phyloP scores from a whole-genome alignment of 1,140 invertebrate genomes.

The Zophobas morio region DNA sequence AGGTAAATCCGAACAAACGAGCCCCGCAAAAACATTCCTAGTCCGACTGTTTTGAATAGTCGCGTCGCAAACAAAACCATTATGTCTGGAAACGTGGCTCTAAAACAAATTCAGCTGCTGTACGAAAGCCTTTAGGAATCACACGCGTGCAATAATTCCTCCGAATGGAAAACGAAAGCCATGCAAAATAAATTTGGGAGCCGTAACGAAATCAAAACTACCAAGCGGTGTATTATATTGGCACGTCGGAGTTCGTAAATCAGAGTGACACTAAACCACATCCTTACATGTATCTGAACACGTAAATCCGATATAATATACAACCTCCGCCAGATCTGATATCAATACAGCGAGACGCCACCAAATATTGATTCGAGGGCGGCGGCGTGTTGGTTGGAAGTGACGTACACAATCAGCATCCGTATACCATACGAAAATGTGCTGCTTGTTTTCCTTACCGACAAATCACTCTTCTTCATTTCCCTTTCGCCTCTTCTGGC shows the following conservation, averaged over 20 bases:
- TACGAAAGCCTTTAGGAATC: slow-evolving; percentile 17
- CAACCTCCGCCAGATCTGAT: slow-evolving; percentile 59
- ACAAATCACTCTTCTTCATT: background rate
- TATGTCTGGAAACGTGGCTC: slow-evolving; percentile 21
- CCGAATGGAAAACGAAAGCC: slow-evolving; percentile 33
- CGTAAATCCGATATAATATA: slow-evolving; percentile 64
- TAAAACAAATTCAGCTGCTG: slow-evolving; percentile 3
- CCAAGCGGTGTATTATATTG: slow-evolving; percentile 27
- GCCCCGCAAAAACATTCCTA: slow-evolving; percentile 11
- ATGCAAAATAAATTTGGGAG: slow-evolving; percentile 24
- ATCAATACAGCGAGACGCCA: slow-evolving; percentile 58
- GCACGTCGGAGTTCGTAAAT: slow-evolving; percentile 55
- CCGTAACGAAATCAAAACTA: slow-evolving; percentile 43
- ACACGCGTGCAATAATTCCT: slow-evolving; percentile 30
- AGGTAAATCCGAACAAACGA: slow-evolving; percentile 10
- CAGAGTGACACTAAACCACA: slow-evolving; percentile 62
- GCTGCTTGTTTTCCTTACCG: slow-evolving; percentile 5
- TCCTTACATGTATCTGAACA: slow-evolving; percentile 62
- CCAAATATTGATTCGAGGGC: slow-evolving; percentile 58
- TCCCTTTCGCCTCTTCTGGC: background rate
- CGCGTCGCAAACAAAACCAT: slow-evolving; percentile 26
- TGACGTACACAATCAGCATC: slow-evolving; percentile 56
- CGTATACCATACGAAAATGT: slow-evolving; percentile 10
- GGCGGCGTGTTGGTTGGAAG: slow-evolving; percentile 48
- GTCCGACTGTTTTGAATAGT: slow-evolving; percentile 17